These are phyloP conservation scores for Limulus polyphemus DNA, from an alignment of 2,888 invertebrate species.

Conservation along the genomic window DNA sequence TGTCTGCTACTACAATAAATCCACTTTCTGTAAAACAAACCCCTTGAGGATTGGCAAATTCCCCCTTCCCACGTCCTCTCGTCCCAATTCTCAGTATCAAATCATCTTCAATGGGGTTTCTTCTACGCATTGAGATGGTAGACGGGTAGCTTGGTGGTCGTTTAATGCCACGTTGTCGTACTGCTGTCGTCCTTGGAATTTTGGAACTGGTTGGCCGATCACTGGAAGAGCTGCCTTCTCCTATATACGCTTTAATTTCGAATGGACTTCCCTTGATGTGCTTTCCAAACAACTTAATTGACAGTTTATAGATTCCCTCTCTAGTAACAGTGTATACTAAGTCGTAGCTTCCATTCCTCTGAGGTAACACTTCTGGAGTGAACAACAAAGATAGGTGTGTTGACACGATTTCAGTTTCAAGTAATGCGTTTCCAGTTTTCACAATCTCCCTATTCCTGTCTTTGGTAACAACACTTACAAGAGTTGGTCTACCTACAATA, in stretches of 20 bases:
- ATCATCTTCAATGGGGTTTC: slow-evolving; percentile 41
- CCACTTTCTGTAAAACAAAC: slow-evolving; percentile 35
- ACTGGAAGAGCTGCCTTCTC: slow-evolving; percentile 30
- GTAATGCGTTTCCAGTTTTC: slow-evolving; percentile 20
- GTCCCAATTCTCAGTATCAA: slow-evolving; percentile 39
- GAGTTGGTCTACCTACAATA: slow-evolving; percentile 32
- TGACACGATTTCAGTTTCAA: too few relatives aligned
- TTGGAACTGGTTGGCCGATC: slow-evolving; percentile 32
- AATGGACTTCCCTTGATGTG: slow-evolving; percentile 40
- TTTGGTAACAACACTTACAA: slow-evolving; percentile 37
- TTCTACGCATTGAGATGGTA: slow-evolving; percentile 36
- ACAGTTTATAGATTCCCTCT: slow-evolving; percentile 37
- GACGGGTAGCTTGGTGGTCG: slow-evolving; percentile 37
- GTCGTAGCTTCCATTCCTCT: slow-evolving; percentile 37
- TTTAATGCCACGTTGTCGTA: slow-evolving; percentile 37
- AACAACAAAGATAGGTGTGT: too few relatives aligned
- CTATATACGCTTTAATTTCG: slow-evolving; percentile 33
- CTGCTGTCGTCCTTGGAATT: slow-evolving; percentile 35
- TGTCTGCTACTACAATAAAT: slow-evolving; percentile 40
- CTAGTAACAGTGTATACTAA: slow-evolving; percentile 36
- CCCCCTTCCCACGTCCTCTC: slow-evolving; percentile 41
- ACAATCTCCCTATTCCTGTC: slow-evolving; percentile 35
- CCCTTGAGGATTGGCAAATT: slow-evolving; percentile 45
- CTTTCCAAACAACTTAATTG: slow-evolving; percentile 37
- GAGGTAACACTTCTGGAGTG: slow-evolving; percentile 32